Evolutionary conservation across 2,797 vertebrate genomes (phyloP).

Genomic region (Telmatherina bonti): DNA sequence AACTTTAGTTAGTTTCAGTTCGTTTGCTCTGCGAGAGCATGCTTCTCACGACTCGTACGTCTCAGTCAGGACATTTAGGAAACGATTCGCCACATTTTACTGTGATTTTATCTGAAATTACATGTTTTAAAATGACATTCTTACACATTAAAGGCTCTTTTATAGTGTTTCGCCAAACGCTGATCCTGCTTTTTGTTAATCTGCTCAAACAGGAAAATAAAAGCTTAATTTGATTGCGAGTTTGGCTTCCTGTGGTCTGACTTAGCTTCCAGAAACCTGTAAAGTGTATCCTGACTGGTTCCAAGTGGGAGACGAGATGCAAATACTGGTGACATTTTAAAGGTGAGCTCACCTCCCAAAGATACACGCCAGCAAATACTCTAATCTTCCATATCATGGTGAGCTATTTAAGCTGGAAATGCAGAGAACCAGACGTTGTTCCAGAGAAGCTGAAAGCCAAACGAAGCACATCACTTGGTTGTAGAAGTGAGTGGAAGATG

Average conservation of each 20-base stretch:
- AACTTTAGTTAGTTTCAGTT: not conserved
- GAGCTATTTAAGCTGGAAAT: not conserved
- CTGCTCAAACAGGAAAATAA: constrained; percentile 22
- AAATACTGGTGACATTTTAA: not conserved
- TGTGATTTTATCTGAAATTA: not conserved
- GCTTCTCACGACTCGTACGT: constrained; percentile 15
- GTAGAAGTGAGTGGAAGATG: no score
- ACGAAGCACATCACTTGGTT: no score
- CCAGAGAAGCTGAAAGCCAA: no score
- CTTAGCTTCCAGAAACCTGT: constrained; percentile 26
- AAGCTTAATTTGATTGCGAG: constrained; percentile 38
- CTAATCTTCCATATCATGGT: not conserved
- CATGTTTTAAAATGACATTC: not conserved
- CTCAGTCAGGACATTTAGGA: constrained; percentile 4
- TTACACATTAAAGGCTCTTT: not conserved
- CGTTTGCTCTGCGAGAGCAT: not conserved
- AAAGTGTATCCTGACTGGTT: constrained; percentile 21
- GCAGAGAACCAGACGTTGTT: no score
- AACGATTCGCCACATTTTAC: no score
- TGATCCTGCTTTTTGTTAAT: constrained; percentile 9
- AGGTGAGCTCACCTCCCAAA: not conserved
- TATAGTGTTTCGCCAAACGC: no score
- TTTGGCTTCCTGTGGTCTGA: constrained; percentile 47
- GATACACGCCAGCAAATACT: not conserved
- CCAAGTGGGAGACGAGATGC: constrained; percentile 3